Evolutionary conservation across 2,888 invertebrate genomes (phyloP).

Genomic region (Drosophila barbarae): DNA sequence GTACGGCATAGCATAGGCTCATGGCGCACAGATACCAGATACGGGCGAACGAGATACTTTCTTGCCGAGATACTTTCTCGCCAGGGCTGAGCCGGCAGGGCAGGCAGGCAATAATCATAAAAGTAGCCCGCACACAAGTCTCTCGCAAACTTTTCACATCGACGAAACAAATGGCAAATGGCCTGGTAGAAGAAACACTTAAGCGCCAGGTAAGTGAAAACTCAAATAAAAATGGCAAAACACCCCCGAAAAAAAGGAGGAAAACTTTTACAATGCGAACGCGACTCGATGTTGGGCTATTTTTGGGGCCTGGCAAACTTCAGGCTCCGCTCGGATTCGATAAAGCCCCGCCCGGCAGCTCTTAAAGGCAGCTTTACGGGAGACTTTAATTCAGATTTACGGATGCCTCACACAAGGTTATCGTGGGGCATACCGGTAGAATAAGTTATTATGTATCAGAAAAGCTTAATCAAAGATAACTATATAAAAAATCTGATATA

Average conservation of each 20-base stretch:
- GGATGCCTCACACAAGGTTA: background rate
- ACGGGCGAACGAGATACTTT: constrained; percentile 29
- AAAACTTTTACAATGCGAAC: constrained; percentile 63
- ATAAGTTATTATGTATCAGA: background rate
- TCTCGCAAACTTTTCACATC: constrained; percentile 56
- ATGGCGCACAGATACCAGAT: constrained; percentile 29
- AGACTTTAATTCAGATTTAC: constrained; percentile 43
- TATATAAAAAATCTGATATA: too few species aligned
- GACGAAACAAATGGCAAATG: constrained; percentile 67
- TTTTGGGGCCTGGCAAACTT: constrained; percentile 37
- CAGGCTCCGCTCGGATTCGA: constrained; percentile 39
- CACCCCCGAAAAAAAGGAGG: constrained; percentile 23
- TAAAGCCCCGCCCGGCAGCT: constrained; percentile 29
- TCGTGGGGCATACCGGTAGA: background rate
- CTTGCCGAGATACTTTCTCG: constrained; percentile 30
- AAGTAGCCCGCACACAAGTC: constrained; percentile 59
- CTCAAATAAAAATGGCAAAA: constrained; percentile 60
- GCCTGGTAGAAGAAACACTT: constrained; percentile 64
- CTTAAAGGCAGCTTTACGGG: constrained; percentile 36
- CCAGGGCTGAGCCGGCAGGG: constrained; percentile 33
- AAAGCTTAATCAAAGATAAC: background rate
- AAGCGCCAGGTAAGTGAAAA: constrained; percentile 67
- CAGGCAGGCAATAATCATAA: constrained; percentile 63
- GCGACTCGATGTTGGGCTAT: constrained; percentile 34
- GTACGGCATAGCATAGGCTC: constrained; percentile 36